phyloP scores from a whole-genome alignment of 2,888 invertebrate genomes.

The Campoplex capitator region DNA sequence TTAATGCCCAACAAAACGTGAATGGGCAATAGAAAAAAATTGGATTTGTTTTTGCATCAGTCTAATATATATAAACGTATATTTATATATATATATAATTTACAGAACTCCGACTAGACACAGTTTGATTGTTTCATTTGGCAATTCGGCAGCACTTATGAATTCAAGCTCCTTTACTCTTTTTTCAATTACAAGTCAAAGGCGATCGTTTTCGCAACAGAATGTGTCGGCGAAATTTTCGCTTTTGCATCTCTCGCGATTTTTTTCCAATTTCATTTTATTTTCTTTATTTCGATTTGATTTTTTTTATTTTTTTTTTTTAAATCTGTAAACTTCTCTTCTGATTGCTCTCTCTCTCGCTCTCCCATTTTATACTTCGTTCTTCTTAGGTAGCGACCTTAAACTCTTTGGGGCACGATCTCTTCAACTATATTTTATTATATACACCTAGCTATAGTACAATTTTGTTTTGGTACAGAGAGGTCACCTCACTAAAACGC shows the following conservation, averaged over 20 bases:
- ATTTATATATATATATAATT: constrained; percentile 59
- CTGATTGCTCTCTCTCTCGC: constrained; percentile 34
- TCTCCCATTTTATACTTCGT: background rate
- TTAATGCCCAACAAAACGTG: no score
- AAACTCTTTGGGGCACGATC: constrained; percentile 71
- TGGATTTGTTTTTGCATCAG: no score
- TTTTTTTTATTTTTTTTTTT: background rate
- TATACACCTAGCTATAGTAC: constrained; percentile 77
- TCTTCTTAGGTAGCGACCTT: constrained; percentile 71
- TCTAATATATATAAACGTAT: constrained; percentile 50
- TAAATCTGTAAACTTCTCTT: constrained; percentile 11
- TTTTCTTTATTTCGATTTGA: no score
- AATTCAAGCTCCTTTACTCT: constrained; percentile 77
- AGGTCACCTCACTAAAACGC: constrained; percentile 64
- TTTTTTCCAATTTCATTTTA: background rate
- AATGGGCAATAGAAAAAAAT: background rate
- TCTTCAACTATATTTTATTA: constrained; percentile 64
- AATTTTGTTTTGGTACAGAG: constrained; percentile 66
- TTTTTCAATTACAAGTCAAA: constrained; percentile 62
- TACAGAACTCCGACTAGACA: constrained; percentile 75
- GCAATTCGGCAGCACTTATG: constrained; percentile 81
- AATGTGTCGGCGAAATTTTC: background rate
- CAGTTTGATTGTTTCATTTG: constrained; percentile 81
- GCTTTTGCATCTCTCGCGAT: background rate
- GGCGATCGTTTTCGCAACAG: constrained; percentile 45